These are phyloP conservation scores for Dynastes grantii DNA, from an alignment of 2,888 invertebrate genomes.

Conservation along the genomic window DNA sequence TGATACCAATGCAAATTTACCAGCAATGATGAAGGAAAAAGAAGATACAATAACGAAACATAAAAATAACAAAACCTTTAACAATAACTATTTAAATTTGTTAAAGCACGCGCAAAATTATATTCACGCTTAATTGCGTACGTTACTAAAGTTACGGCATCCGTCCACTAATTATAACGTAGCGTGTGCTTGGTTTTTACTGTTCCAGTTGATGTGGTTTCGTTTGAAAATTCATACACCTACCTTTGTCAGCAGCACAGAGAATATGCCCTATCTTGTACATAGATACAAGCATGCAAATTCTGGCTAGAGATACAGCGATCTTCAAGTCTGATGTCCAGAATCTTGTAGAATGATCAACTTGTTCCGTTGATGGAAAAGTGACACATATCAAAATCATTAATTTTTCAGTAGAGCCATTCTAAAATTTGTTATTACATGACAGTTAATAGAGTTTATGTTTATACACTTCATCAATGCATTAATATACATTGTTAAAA, in stretches of 20 bases:
- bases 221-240: constrained; percentile 37
- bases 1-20: no score
- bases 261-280: neutral
- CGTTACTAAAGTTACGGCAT: constrained; percentile 14
- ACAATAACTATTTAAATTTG: constrained; percentile 32
- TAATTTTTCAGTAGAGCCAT: no score
- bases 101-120: constrained; percentile 40
- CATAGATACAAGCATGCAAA: neutral
- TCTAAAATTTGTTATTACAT: no score
- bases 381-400: no score
- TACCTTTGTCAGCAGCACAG: constrained; percentile 20
- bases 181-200: constrained; percentile 32
- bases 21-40: neutral
- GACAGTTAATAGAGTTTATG: no score
- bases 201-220: constrained; percentile 42
- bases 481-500: no score
- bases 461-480: no score
- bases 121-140: constrained; percentile 18
- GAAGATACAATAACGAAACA: neutral
- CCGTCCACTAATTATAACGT: constrained; percentile 2
- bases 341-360: no score
- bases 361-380: no score
- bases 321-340: no score
- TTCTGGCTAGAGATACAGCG: neutral
- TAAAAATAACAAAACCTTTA: constrained; percentile 14